Evolutionary conservation across 2,113 vertebrate genomes (phyloP).

Genomic region (Psilopogon haemacephalus): DNA sequence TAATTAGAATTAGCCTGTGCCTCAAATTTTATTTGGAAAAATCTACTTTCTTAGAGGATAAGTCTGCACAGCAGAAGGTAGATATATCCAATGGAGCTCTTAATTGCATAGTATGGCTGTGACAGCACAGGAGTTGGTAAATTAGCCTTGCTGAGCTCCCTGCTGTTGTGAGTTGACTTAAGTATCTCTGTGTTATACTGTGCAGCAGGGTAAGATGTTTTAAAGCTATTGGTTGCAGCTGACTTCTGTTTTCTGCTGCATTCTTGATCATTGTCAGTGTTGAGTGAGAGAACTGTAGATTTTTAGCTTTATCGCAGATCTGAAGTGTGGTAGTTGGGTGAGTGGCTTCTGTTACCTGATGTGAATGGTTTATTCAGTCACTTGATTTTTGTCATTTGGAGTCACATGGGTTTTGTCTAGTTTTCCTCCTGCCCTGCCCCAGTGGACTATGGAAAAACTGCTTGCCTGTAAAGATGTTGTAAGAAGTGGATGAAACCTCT

Average conservation of each 20-base stretch:
- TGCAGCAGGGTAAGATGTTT: not conserved
- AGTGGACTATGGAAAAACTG: not conserved
- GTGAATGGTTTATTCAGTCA: not conserved
- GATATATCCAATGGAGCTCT: not conserved
- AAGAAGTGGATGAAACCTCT: not conserved
- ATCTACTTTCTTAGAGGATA: not conserved
- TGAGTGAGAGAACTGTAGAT: not conserved
- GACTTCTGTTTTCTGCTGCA: not conserved
- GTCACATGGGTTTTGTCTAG: not conserved
- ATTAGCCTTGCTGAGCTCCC: not conserved
- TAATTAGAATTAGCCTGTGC: not conserved
- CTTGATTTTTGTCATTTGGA: not conserved
- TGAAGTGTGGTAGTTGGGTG: not conserved
- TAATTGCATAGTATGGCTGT: not conserved
- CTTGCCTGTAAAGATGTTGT: not conserved
- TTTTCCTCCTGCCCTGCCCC: not conserved
- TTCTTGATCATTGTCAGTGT: not conserved
- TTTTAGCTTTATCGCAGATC: not conserved
- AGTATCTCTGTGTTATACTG: not conserved
- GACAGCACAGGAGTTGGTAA: not conserved
- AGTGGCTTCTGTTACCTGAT: not conserved
- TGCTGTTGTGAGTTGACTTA: not conserved
- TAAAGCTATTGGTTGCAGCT: not conserved
- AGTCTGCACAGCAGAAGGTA: not conserved
- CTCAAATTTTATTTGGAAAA: not conserved